Base-by-base conservation (phyloP, 1,140 invertebrate species). In the Diabrotica undecimpunctata region DNA sequence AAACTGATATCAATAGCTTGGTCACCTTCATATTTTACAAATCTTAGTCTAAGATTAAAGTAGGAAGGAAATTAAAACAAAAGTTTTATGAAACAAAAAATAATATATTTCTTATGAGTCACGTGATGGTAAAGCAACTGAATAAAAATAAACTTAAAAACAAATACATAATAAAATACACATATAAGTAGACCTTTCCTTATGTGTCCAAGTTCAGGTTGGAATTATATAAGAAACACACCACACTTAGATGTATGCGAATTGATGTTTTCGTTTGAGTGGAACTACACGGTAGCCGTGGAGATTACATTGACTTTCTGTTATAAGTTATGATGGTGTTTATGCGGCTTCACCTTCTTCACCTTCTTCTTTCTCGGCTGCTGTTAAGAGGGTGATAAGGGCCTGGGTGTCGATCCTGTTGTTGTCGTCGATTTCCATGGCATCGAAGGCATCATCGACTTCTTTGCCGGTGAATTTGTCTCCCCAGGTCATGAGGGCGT, bases 391-490 rank as follows among this genome's bases (percentile, higher is more conserved):
- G 76, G 86, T 84, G 80, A 96, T 93, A 72, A 96, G 90, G 77
- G 89, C 89, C 66, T 82, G 84, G 78, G 95, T 96, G 83, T 98
- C 94, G 77, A 98, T 95, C 82, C 90, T 90, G 77, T 94, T 93
- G 74, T 92, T 91, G 78, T 92, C 92, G 80, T 96, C 93, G 75
- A 98, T 93, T 37, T 93, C 93, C 85, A 97, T 94, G 80, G 96
- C 92, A 81, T 97, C 95, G 81, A 90, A 97, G 53, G 94, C 94
- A 77, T 97, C 94, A 80, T 96, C 92, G 74, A 95, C 90, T 82
- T 99, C 96, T 77, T 94, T 90, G 74, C 87, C 84, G 74, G 87
- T 87, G 86, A 98, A 98, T 84, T 97, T 98, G 79, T 99, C 96
- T 73, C 96, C 96, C 88, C 92, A 98, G 81, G 94, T 96, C 87